These are phyloP conservation scores for Cantharis flavilabris DNA, from an alignment of 2,888 invertebrate species.

Conservation along the genomic window DNA sequence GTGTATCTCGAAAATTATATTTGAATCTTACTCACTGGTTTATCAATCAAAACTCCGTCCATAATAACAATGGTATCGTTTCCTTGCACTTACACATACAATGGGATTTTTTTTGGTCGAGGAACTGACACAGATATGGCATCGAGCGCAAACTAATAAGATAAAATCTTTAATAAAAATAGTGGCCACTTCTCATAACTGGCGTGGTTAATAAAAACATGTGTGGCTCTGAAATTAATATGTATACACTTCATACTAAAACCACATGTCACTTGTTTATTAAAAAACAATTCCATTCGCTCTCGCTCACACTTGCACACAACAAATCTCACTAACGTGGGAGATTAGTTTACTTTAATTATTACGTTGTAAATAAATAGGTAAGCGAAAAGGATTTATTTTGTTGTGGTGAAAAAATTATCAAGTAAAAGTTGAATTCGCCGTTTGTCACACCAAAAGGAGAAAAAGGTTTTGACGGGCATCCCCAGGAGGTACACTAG, in stretches of 20 bases:
- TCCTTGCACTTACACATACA: neutral
- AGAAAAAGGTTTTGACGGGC: neutral
- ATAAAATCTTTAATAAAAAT: conserved; percentile 6
- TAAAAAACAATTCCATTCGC: neutral
- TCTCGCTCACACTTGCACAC: neutral
- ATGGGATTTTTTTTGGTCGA: neutral
- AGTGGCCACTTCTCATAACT: conserved; percentile 15
- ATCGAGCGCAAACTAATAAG: neutral
- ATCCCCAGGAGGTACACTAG: neutral
- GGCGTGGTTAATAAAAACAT: conserved; percentile 21
- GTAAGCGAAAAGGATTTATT: neutral
- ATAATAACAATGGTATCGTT: neutral
- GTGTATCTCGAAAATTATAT: neutral
- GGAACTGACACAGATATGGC: neutral
- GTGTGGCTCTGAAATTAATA: conserved; percentile 24
- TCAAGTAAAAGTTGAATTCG: neutral
- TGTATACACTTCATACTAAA: conserved; percentile 16
- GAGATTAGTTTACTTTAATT: neutral
- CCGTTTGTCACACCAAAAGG: neutral
- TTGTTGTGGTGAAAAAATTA: neutral
- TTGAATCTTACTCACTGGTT: neutral
- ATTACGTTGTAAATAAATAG: neutral
- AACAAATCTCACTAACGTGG: neutral
- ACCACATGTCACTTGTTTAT: conserved; percentile 16
- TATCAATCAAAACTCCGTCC: neutral